Evolutionary conservation across 2,888 invertebrate species (phyloP).

Genomic region (Sylvicola fuscatus): DNA sequence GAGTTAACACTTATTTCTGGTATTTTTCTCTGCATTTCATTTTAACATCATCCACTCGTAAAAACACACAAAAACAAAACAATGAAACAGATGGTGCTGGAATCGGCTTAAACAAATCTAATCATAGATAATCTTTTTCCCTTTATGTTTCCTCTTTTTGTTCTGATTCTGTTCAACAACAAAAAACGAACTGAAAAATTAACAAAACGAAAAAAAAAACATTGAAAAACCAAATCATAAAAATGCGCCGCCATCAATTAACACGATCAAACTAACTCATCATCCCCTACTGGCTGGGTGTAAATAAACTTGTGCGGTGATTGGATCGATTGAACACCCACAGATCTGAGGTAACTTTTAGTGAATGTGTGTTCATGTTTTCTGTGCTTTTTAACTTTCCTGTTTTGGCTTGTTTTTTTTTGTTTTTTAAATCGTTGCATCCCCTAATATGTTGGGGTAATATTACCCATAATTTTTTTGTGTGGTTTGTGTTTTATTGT

Average conservation of each 20-base stretch:
- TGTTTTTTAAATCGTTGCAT: too few relatives aligned
- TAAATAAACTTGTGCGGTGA: background rate
- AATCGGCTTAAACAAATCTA: slow-evolving; percentile 26
- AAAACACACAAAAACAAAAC: slow-evolving; percentile 2
- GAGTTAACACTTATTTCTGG: too few relatives aligned
- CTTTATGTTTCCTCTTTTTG: slow-evolving; percentile 9
- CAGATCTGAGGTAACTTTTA: slow-evolving; percentile 4
- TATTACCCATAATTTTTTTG: too few relatives aligned
- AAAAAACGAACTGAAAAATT: background rate
- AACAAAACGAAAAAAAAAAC: background rate
- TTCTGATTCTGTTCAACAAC: slow-evolving; percentile 4
- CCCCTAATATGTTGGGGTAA: too few relatives aligned
- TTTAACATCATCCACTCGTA: too few relatives aligned
- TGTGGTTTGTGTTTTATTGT: too few relatives aligned
- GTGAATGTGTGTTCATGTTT: background rate
- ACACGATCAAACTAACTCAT: too few relatives aligned
- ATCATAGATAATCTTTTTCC: slow-evolving; percentile 8
- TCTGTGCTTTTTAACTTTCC: too few relatives aligned
- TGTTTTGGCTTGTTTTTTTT: too few relatives aligned
- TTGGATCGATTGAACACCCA: background rate
- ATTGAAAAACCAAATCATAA: background rate
- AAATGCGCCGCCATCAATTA: too few relatives aligned
- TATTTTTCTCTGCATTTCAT: too few relatives aligned
- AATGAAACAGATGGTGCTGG: slow-evolving; percentile 20
- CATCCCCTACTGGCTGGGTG: background rate